Base-by-base conservation (phyloP, 2,888 invertebrate species). In the Limnephilus auricula region DNA sequence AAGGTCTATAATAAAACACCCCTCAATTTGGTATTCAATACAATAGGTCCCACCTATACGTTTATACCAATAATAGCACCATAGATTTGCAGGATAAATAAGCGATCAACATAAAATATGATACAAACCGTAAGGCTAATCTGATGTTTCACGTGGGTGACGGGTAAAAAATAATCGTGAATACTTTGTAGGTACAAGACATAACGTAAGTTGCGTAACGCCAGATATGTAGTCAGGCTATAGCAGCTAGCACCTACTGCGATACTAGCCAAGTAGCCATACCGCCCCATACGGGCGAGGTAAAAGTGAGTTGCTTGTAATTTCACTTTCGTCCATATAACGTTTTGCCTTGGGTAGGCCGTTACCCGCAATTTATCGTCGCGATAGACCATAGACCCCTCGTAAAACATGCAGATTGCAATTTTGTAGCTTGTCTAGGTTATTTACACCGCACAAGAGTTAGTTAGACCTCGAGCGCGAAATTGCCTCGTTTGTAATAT, bases 341-440 rank as follows among this genome's bases (percentile, higher is more conserved):
- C 79, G 79, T 79, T 89, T 89, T 30, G 89, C 79, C 89, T 89
- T 89, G 89, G 89, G 87, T 87, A 78, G 87, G 87, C 87, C 87
- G 65, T 87, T 87, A 31, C 87, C 34, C 87, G 34, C 65, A 32
- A 87, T 87, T 87, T 87, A 87, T 87, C 25, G 65, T 31, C 31
- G 65, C 87, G 87, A 87, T 87, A 87, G 87, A 65, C 50, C 50
- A 32, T 87, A 50, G 65, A 32, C 87, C 50, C 15, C 87, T 87
- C 87, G 87, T 87, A 87, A 87, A 87, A 34, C 87, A 65, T 65
- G 87, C 65, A 65, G 87, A 87, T 87, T 87, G 87, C 87, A 87
- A 87, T 87, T 32, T 65, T 65, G 87, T 87, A 50, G 50, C 65
- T 31, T 87, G 87, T 65, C 87, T 87, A 31, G 34, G 87, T 87